Base-by-base conservation (phyloP, 2,797 vertebrate species). In the Cygnus olor region DNA sequence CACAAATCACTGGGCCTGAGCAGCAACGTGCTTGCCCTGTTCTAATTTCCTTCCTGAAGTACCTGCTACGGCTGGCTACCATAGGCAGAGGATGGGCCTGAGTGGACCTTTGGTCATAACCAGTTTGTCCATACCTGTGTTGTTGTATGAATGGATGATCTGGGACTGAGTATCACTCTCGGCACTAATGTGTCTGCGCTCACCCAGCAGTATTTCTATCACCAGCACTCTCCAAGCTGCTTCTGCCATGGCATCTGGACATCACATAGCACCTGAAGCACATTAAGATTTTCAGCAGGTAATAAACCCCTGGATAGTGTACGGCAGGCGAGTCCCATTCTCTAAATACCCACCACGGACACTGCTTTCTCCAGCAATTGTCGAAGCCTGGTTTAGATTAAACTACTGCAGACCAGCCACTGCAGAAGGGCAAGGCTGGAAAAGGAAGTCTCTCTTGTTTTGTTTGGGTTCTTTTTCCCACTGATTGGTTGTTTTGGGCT, bases 301-400 rank as follows among this genome's bases (percentile, higher is more conserved):
- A 97, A 95, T 95, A 96, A 97, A 96, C 77, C 89, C 89, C 90
- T 85, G 89, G 88, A 80, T 89, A 91, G 77, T 32, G 70, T 42
- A 81, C 0, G 21, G 93, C 83, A 88, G 79, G 94, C 38, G 0
- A 95, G 76, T 49, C 54, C 79, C 25, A 2, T 71, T 82, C 95
- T 90, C 95, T 92, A 93, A 97, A 71, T 94, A 94, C 87, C 95
- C 89, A 90, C 85, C 92, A 92, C 0, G 87, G 97, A 95, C 89
- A 69, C 69, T 42, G 80, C 80, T 95, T 95, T 96, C 91, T 84
- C 58, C 94, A 96, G 90, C 95, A 97, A 94, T 90, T 95, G 85
- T 91, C 1, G 1, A 64, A 91, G 84, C 85, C 96, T 97, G 95
- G 90, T 97, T 97, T 97, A 91, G 90, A 97, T 97, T 97, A 97